Percentiles rank a stretch among this genome's conserved stretches.
Evolutionary conservation across 2,797 vertebrate species (phyloP).

Genomic region (Scolopax rusticola): DNA sequence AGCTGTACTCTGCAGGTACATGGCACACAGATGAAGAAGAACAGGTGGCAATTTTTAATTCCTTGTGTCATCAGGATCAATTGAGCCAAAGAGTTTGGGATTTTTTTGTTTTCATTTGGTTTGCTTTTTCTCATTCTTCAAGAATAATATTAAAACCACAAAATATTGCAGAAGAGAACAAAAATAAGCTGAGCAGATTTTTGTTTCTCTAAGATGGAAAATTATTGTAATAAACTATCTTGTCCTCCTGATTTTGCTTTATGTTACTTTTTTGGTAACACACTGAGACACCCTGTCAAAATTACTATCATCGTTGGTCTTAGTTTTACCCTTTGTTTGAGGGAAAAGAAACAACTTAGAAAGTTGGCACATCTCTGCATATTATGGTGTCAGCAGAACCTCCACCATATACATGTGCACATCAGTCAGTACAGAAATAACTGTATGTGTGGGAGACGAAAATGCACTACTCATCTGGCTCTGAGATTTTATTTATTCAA

Average conservation of each 20-base stretch:
- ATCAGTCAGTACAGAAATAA: neutral
- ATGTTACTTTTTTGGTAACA: neutral
- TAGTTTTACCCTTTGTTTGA: neutral
- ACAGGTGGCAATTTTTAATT: neutral
- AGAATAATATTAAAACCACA: neutral
- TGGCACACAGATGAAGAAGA: neutral
- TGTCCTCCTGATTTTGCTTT: neutral
- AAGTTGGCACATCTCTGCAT: neutral
- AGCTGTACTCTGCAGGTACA: neutral
- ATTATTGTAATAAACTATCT: neutral
- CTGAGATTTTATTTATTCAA: neutral
- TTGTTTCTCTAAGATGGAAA: neutral
- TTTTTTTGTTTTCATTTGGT: rapidly evolving
- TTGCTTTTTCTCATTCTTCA: neutral
- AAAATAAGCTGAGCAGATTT: neutral
- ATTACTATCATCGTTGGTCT: neutral
- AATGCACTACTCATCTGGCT: neutral
- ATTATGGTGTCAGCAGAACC: neutral
- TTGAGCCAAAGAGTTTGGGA: neutral
- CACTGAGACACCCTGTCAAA: neutral
- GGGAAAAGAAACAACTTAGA: neutral
- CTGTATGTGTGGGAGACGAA: neutral
- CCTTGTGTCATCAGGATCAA: neutral
- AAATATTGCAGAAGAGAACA: neutral
- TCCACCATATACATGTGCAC: neutral